phyloP scores from a whole-genome alignment of 2,797 vertebrate genomes.

The Orestias chungarensis region DNA sequence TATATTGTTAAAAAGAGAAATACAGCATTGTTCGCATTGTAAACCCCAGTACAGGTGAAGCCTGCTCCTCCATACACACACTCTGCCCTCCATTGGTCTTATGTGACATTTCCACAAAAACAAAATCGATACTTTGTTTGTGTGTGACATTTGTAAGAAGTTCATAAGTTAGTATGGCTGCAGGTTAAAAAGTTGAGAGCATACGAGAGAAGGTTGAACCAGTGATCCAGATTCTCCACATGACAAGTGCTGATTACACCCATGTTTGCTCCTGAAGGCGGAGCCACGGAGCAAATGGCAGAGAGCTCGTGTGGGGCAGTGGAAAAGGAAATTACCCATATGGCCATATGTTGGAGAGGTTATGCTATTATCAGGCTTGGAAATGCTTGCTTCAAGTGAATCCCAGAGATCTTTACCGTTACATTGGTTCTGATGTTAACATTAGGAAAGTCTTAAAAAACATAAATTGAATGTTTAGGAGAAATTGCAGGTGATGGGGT shows the following conservation, averaged over 20 bases:
- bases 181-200: conserved; percentile 55
- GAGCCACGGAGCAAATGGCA: conserved; percentile 42
- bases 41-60: conserved; percentile 15
- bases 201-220: conserved; percentile 58
- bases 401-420: conserved; percentile 34
- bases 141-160: conserved; percentile 70
- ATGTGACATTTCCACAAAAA: conserved; percentile 68
- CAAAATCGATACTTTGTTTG: conserved; percentile 67
- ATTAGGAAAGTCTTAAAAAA: conserved; percentile 2
- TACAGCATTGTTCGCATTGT: background rate
- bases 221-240: conserved; percentile 60
- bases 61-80: conserved; percentile 20
- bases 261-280: conserved; percentile 31
- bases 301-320: conserved; percentile 44
- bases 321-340: conserved; percentile 58
- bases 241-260: conserved; percentile 54
- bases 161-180: conserved; percentile 58
- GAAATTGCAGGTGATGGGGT: background rate
- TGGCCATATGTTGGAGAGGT: conserved; percentile 56
- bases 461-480: conserved; percentile 17
- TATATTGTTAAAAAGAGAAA: background rate
- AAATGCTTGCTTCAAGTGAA: conserved; percentile 50
- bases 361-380: conserved; percentile 23
- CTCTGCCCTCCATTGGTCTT: conserved; percentile 33
- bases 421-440: conserved; percentile 25